These are phyloP conservation scores for Nerophis ophidion DNA, from an alignment of 2,113 vertebrate genomes.

Conservation along the genomic window DNA sequence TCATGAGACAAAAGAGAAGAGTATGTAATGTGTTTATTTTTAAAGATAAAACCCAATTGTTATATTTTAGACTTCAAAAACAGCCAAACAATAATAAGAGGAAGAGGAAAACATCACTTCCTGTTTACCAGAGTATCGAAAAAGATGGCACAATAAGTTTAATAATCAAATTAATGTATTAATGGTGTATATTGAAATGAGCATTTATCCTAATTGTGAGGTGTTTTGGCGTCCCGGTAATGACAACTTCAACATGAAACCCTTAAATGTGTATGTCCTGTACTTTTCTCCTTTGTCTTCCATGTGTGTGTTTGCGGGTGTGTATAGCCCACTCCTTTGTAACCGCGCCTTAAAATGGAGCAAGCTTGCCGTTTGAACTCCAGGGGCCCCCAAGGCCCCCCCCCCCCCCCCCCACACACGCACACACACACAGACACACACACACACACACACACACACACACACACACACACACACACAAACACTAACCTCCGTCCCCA, in stretches of 20 bases:
- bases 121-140: neutral
- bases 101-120: neutral
- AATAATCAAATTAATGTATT: no score
- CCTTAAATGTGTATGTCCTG: constrained; percentile 11
- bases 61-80: neutral
- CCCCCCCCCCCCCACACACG: no score
- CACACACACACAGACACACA: neutral
- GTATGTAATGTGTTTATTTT: neutral
- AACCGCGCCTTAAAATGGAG: constrained; percentile 50
- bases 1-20: neutral
- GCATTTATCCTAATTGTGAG: no score
- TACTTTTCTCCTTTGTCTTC: constrained; percentile 42
- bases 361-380: constrained; percentile 47
- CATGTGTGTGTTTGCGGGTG: constrained; percentile 24
- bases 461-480: neutral
- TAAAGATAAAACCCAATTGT: neutral
- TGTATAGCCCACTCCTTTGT: constrained; percentile 50
- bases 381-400: constrained; percentile 52
- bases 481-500: constrained; percentile 36
- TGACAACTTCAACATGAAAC: no score
- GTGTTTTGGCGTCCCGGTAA: no score
- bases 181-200: no score
- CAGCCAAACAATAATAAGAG: neutral
- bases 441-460: no score
- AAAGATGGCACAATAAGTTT: neutral